Base-by-base conservation (phyloP, 2,888 invertebrate genomes). In the Synergus umbraculus region DNA sequence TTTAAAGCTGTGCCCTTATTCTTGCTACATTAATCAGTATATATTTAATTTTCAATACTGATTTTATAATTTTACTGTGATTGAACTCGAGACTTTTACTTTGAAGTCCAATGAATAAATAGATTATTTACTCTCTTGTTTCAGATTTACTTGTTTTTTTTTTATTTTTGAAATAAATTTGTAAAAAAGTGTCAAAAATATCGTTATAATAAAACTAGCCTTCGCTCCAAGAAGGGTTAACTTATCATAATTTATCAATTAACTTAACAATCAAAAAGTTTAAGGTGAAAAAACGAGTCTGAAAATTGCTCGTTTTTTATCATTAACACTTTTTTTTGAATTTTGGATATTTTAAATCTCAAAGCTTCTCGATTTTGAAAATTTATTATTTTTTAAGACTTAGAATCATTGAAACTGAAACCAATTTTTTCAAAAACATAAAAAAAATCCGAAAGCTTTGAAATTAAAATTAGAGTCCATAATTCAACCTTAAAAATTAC, bases 141-240 rank as follows among this genome's bases (percentile, higher is more conserved):
- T 22, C 22, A 22, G 60, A 67, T 44, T 18, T 13, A 22, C 37
- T 37, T 37, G 5, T 29, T 29, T 29, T 67, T 22, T 67, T 1
- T 67, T 67, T 41, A 44, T 67, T 41, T 46, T 67, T n/a, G 37
- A 66, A 66, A 66, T 1, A 9, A 54, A 54, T 73, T 37, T 54
- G 7, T 73, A 54, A 73, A 73, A 22, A 69, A 13, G 73, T 73
- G 37, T 73, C 54, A 73, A 73, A 73, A 73, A 54, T 73, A 73
- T 49, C 54, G 29, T 49, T 54, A 73, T 54, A 73, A 37, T 73
- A 41, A 54, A 29, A 73, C 73, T 73, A 73, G 9, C 73, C 73
- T 73, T 73, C 73, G 73, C n/a, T 73, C 37, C n/a, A 73, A 37
- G 73, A 73, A 73, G 73, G 73, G 73, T 73, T 73, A 73, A 73